phyloP scores from a whole-genome alignment of 2,797 vertebrate genomes.

The Hoplostethus mediterraneus region DNA sequence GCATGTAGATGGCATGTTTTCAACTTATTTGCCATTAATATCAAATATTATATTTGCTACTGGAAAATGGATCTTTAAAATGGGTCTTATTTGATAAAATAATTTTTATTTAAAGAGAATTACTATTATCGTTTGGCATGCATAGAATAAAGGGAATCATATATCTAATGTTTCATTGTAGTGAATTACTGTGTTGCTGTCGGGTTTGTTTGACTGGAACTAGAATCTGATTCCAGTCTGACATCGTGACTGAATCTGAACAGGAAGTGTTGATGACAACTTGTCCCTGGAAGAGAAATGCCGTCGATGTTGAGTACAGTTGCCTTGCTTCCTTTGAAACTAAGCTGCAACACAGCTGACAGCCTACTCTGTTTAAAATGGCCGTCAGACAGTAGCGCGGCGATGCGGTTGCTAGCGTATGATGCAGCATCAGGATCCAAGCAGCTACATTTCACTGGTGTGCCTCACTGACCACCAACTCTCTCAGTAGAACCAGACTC shows the following conservation, averaged over 20 bases:
- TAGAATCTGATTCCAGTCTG: not conserved
- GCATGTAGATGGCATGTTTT: conserved; percentile 2
- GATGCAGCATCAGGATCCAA: not conserved
- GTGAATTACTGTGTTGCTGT: not conserved
- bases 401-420: not conserved
- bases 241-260: no score
- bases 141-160: conserved; percentile 68
- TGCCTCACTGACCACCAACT: conserved; percentile 11
- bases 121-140: conserved; percentile 59
- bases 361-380: no score
- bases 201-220: not conserved
- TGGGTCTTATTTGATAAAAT: conserved; percentile 40
- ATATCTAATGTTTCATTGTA: not conserved
- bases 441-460: not conserved
- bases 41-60: conserved; percentile 45
- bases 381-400: not conserved
- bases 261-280: no score
- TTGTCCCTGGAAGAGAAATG: not conserved
- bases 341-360: not conserved
- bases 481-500: conserved; percentile 23
- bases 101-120: conserved; percentile 67
- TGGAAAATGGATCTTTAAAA: conserved; percentile 33
- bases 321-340: not conserved
- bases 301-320: no score
- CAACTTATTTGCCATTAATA: conserved; percentile 42